These are phyloP conservation scores for Morinoia aosen DNA, from an alignment of 2,888 invertebrate species.

Conservation along the genomic window DNA sequence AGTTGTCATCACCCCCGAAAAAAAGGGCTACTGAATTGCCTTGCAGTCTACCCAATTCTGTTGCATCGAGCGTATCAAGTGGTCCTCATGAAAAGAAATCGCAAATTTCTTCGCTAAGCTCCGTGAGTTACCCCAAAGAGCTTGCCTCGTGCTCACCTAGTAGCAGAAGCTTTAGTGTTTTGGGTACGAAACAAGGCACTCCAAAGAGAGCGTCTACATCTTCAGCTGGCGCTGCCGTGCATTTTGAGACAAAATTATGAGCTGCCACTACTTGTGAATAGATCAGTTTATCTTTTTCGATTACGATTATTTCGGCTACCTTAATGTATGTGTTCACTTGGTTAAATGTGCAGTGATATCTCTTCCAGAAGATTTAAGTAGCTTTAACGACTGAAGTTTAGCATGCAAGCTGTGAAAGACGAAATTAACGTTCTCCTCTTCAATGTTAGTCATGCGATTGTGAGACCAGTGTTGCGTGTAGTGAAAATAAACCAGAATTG, in stretches of 20 bases:
- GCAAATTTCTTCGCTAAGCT: background rate
- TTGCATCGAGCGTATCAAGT: background rate
- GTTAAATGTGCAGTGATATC: background rate
- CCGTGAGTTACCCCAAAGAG: background rate
- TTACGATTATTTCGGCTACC: background rate
- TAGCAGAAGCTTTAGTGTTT: conserved; percentile 12
- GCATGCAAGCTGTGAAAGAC: background rate
- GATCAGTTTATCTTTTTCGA: background rate
- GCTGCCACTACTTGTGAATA: too few species aligned
- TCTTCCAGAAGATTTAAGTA: background rate
- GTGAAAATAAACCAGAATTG: background rate
- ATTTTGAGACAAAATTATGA: conserved; percentile 51
- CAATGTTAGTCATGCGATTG: background rate
- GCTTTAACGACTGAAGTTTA: background rate
- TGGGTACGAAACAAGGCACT: conserved; percentile 44
- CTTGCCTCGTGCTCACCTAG: conserved; percentile 40
- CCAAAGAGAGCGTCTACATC: background rate
- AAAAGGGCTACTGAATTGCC: background rate
- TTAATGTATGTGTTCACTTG: background rate
- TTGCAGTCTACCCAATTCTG: background rate
- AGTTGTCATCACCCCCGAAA: background rate
- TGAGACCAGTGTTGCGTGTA: background rate
- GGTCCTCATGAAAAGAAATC: background rate
- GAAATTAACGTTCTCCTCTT: background rate
- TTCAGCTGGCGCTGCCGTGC: background rate